phyloP scores from a whole-genome alignment of 2,888 invertebrate genomes.

The Stenchaetothrips biformis region DNA sequence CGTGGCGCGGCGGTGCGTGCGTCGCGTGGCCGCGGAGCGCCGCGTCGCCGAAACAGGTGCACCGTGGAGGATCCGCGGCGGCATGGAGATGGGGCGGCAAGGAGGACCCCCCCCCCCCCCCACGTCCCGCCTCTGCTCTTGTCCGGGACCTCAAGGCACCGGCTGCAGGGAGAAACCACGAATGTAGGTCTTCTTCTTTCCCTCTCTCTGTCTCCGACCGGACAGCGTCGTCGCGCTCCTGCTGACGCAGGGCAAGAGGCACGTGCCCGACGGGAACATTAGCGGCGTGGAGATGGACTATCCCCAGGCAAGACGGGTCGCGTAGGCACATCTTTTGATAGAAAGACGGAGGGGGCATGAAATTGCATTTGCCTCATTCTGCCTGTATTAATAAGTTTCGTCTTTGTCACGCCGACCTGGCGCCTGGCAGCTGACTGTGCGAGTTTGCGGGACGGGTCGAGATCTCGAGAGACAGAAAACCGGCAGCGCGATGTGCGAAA shows the following conservation, averaged over 20 bases:
- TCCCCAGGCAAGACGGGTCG: neutral
- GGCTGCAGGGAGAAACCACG: neutral
- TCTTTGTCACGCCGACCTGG: no score
- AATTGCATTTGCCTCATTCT: no score
- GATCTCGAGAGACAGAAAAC: no score
- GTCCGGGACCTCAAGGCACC: neutral
- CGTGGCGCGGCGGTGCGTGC: neutral
- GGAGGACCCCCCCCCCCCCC: neutral
- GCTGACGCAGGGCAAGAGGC: neutral
- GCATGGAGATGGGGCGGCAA: neutral
- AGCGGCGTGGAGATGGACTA: neutral
- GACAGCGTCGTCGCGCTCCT: no score
- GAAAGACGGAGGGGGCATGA: no score
- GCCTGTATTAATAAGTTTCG: no score
- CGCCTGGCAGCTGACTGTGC: no score
- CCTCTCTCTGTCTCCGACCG: neutral
- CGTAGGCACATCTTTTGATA: no score
- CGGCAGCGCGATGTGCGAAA: no score
- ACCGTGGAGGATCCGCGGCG: neutral
- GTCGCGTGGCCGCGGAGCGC: neutral
- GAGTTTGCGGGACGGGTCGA: no score
- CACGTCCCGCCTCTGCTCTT: neutral
- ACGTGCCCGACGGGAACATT: neutral
- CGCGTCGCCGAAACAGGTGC: constrained; percentile 6
- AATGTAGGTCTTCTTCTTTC: constrained; percentile 4